A percentile compares a stretch with the other conserved stretches of the same genome.
These are phyloP conservation scores for Spodoptera exigua DNA, from an alignment of 2,888 invertebrate species.

Conservation along the genomic window DNA sequence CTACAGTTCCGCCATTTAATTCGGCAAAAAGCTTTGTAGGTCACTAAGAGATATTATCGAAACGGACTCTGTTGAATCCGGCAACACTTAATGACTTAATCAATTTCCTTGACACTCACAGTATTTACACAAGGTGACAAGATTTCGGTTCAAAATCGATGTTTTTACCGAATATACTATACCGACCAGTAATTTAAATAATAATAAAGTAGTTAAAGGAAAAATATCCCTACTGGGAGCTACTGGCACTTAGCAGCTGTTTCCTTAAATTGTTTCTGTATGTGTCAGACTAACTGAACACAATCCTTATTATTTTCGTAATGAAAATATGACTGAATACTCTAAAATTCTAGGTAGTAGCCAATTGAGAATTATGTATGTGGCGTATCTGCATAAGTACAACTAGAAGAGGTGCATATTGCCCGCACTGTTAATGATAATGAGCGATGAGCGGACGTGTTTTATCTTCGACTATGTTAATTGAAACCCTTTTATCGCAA, in stretches of 20 bases:
- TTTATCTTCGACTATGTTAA: conserved; percentile 46
- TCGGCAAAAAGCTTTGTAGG: conserved; percentile 33
- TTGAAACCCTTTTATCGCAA: conserved; percentile 42
- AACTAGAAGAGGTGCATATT: conserved; percentile 32
- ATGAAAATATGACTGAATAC: conserved; percentile 12
- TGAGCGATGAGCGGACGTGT: conserved; percentile 41
- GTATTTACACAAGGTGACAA: conserved; percentile 3
- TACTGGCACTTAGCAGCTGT: conserved; percentile 10
- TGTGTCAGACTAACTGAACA: conserved; percentile 2
- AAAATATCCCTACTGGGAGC: no score
- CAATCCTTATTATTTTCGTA: conserved; percentile 27
- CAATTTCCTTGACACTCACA: conserved; percentile 18
- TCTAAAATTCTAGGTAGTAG: conserved; percentile 24
- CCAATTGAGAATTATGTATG: conserved; percentile 12
- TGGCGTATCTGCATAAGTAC: conserved; percentile 15
- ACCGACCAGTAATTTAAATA: no score
- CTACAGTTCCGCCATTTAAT: conserved; percentile 31
- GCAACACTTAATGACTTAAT: conserved; percentile 23
- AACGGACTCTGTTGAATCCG: conserved; percentile 23
- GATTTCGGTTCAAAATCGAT: no score
- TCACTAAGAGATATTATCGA: conserved; percentile 38
- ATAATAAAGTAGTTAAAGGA: not conserved
- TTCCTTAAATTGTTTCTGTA: conserved; percentile 7
- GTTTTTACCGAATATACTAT: no score
- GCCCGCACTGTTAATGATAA: conserved; percentile 39